Evolutionary conservation across 2,888 invertebrate species (phyloP), one percentile per base, ranked within the genome.

Genomic region (Margaritifera margaritifera): DNA sequence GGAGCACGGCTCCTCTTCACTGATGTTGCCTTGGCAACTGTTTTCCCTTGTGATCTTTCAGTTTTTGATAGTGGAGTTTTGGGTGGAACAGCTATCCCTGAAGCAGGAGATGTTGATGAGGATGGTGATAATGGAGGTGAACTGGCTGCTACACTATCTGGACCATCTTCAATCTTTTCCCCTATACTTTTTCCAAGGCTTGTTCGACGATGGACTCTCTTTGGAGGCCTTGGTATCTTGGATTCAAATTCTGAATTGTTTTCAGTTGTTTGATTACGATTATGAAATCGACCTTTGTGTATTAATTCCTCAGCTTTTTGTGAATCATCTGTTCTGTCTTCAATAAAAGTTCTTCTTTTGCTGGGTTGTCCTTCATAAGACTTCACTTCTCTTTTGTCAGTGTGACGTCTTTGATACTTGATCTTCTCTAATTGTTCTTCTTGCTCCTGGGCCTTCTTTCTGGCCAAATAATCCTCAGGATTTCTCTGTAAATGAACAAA

Each of bases 381-480:
- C 66, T 79, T 81, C 20, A 63, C 63, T 18, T 66, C 74, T 53
- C 55, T 69, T 53, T 74, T 73, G 55, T 73, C 76, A 27, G 61
- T 71, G 42, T 77, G 74, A 27, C 82, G 75, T 15, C 80, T 66
- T 42, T 79, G 77, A 61, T 75, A 78, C 64, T 80, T 79, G 60
- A 73, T 75, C 58, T 79, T 77, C 52, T 81, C 81, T 19, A 74
- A 64, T 69, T 73, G 74, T 67, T 83, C 82, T 58, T 82, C 82
- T 63, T 84, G 82, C 62, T 82, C 81, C 68, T 79, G 80, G 53
- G 80, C 80, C 62, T 80, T 77, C 59, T 77, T 79, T 51, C 74
- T 72, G 6, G 81, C 81, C 54, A 80, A 56, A 66, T 85, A 83
- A 62, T 85, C 84, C n/a, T 83, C 84, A 54, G 83, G 84, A 71